A percentile compares a stretch with the other conserved stretches of the same genome.
phyloP scores from a whole-genome alignment of 2,113 vertebrate species.

The Hiodon tergisus region DNA sequence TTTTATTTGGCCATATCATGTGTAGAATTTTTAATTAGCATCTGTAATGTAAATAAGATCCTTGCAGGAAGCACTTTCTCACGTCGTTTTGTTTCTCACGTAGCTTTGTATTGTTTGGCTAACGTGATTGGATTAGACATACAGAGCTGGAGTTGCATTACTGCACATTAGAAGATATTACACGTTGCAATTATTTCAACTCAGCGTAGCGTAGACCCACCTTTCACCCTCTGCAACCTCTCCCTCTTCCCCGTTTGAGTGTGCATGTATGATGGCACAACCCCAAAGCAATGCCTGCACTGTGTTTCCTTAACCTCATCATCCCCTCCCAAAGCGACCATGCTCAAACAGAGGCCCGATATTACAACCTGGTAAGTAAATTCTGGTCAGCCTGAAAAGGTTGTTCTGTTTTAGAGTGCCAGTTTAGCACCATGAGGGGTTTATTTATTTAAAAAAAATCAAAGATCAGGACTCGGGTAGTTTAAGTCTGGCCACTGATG shows the following conservation, averaged over 20 bases:
- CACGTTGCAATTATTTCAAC: no score
- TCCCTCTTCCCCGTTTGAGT: no score
- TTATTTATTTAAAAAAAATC: neutral
- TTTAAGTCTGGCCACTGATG: neutral
- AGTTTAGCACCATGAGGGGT: neutral
- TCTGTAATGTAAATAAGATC: no score
- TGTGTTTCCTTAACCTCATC: constrained; percentile 6
- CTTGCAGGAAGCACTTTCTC: no score
- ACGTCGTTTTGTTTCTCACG: no score
- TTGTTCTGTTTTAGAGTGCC: neutral
- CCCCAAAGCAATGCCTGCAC: neutral
- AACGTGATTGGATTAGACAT: no score
- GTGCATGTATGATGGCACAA: neutral
- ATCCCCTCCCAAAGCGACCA: neutral
- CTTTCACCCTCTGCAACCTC: neutral
- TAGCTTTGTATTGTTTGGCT: no score
- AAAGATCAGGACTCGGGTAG: neutral
- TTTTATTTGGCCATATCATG: no score
- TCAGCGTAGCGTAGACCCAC: neutral
- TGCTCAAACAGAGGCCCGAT: constrained; percentile 19
- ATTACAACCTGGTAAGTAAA: constrained; percentile 40
- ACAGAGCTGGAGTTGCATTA: no score
- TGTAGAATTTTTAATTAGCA: no score
- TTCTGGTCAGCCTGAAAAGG: neutral
- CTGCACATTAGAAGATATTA: no score